A percentile compares a stretch with the other conserved stretches of the same genome.
phyloP scores from a whole-genome alignment of 2,888 invertebrate species.

The Trissonchulus sp. region DNA sequence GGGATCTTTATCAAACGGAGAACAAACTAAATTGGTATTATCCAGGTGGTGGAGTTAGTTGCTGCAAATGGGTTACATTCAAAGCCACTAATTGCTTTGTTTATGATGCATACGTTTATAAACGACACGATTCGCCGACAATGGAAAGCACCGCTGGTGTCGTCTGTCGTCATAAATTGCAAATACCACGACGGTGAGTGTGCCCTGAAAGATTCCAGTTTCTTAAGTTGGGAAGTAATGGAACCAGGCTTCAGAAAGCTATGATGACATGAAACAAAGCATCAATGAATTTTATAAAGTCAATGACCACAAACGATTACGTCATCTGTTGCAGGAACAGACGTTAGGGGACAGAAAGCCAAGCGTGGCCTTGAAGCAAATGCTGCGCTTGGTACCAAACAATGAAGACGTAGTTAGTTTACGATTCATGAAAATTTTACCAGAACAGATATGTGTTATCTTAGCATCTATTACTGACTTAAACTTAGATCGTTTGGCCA shows the following conservation, averaged over 20 bases:
- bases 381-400: background rate
- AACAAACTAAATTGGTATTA: too few relatives aligned
- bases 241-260: background rate
- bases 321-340: background rate
- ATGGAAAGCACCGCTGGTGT: too few relatives aligned
- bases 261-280: background rate
- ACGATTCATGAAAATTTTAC: background rate
- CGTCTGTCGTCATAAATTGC: too few relatives aligned
- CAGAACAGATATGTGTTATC: background rate
- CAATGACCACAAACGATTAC: background rate
- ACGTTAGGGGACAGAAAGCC: background rate
- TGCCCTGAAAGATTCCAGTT: too few relatives aligned
- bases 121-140: too few relatives aligned
- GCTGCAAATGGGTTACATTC: too few relatives aligned
- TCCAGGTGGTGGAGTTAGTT: too few relatives aligned
- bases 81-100: too few relatives aligned
- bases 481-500: background rate
- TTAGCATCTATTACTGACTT: background rate
- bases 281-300: background rate
- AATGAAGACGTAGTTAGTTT: background rate
- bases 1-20: too few relatives aligned
- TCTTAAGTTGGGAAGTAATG: too few relatives aligned
- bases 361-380: background rate
- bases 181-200: too few relatives aligned
- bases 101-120: too few relatives aligned